Evolutionary conservation across 2,797 vertebrate species (phyloP).

Genomic region (Xenopus petersii): DNA sequence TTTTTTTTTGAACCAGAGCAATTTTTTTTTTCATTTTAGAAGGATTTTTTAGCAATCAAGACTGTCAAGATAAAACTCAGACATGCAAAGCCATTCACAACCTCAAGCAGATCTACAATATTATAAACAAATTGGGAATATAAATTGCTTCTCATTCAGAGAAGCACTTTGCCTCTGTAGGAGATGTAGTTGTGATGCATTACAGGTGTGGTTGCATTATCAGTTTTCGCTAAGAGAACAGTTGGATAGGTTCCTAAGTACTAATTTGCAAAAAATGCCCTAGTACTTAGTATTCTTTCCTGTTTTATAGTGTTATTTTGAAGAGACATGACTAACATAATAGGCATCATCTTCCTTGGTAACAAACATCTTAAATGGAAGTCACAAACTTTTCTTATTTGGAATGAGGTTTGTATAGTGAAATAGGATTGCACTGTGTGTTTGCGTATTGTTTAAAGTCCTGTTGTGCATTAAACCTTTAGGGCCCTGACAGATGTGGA

Average conservation of each 20-base stretch:
- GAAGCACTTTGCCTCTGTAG: background rate
- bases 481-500: too few species aligned
- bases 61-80: background rate
- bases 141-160: slow-evolving; percentile 3
- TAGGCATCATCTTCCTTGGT: background rate
- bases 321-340: background rate
- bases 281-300: background rate
- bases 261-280: background rate
- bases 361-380: background rate
- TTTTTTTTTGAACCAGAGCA: too few species aligned
- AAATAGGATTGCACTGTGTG: too few species aligned
- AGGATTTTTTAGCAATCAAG: background rate
- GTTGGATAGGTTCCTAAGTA: background rate
- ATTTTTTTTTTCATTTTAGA: background rate
- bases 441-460: too few species aligned
- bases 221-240: background rate
- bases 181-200: slow-evolving; percentile 2
- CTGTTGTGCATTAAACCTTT: too few species aligned
- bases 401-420: background rate
- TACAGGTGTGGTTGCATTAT: background rate
- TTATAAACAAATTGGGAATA: slow-evolving; percentile 1
- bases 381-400: background rate
- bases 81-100: background rate
- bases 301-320: background rate
- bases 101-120: background rate